Evolutionary conservation across 2,113 vertebrate species (phyloP).

Genomic region (Pseudopipra pipra): DNA sequence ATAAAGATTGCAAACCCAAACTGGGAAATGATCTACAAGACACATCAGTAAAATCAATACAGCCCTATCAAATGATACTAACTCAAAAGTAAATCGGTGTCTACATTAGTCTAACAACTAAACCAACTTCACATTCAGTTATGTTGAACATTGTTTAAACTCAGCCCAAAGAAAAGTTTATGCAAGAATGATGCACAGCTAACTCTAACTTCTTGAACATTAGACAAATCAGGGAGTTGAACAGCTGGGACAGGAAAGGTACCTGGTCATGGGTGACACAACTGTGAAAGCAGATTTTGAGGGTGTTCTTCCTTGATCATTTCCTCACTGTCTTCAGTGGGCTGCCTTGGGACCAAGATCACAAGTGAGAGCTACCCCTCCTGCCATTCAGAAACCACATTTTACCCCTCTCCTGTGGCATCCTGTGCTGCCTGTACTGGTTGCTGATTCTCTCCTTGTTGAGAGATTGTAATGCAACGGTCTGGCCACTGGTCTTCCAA

Average conservation of each 20-base stretch:
- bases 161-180: not conserved
- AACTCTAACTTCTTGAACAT: not conserved
- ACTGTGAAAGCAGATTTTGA: not conserved
- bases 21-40: not conserved
- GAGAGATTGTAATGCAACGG: not conserved
- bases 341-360: not conserved
- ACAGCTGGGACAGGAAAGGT: not conserved
- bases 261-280: not conserved
- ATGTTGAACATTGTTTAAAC: not conserved
- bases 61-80: not conserved
- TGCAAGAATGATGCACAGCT: not conserved
- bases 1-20: not conserved
- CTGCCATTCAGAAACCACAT: not conserved
- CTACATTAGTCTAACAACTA: not conserved
- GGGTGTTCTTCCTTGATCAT: not conserved
- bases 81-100: not conserved
- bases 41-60: conserved; percentile 6
- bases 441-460: not conserved
- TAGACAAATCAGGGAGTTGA: not conserved
- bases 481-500: not conserved
- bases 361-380: not conserved
- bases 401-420: not conserved
- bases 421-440: not conserved
- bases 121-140: not conserved
- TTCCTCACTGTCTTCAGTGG: not conserved